Base-by-base conservation (phyloP, 37 sponge, comb jelly and placozoan species). In the Spongilla lacustris region DNA sequence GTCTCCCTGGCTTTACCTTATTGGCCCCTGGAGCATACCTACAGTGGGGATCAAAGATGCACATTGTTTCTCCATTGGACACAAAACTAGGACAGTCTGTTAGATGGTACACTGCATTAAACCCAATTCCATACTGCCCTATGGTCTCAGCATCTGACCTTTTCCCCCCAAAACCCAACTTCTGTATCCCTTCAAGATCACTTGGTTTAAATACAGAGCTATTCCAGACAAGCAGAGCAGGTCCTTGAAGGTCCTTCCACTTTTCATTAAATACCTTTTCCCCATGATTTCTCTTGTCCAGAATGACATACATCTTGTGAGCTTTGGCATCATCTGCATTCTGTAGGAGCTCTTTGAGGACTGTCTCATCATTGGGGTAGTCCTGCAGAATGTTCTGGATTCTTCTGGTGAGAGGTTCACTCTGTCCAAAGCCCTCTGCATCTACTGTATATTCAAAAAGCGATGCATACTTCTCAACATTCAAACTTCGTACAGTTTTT, bases 321-420 rank as follows among this genome's bases (percentile, higher is more conserved):
- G 97, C 97, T 34, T 74, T 72, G 36, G 97, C 92, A 91, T 96
- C 97, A 83, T 96, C 97, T 30, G 97, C 97, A 91, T 96, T 96
- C 77, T 96, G 97, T 27, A 96, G 36, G 26, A 96, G 89, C 36
- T 96, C 97, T 77, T 96, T 96, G 35, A 96, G 82, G 22, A 96
- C 58, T 24, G 88, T 89, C 21, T 84, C 72, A 36, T 90, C 92
- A 41, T 74, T 69, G 0, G 92, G 90, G 46, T 93, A 96, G 28
- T 83, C 97, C 36, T 72, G 69, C 27, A 94, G n/a, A 19, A 96
- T 94, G 74, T 89, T 89, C 31, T 86, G 74, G 37, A 96, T 84
- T 36, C 97, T 78, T 9, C 82, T 71, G 32, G 97, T 93, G 2
- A 96, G 70, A 24, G 89, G 77, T 74, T 96, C 97, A 67, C 30